These are phyloP conservation scores for Chrysomela aeneicollis DNA, from an alignment of 2,888 invertebrate genomes.

Conservation along the genomic window DNA sequence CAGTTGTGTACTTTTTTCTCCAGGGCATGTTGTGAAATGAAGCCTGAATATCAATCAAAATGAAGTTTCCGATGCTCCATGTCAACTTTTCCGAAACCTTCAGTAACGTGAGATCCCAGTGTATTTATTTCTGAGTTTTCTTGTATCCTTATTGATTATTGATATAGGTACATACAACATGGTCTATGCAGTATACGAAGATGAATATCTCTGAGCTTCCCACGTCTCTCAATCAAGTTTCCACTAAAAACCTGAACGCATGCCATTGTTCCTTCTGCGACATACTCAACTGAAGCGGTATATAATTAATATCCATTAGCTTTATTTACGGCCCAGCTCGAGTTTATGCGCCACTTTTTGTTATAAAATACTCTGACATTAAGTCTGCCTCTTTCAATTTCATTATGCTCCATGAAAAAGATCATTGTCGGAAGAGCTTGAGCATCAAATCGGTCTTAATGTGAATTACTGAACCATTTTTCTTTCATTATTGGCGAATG, in stretches of 20 bases:
- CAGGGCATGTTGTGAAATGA: too few species aligned
- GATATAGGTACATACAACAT: too few species aligned
- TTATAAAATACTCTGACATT: slow-evolving; percentile 6
- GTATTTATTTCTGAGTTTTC: too few species aligned
- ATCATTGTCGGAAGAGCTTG: not conserved
- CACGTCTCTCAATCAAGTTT: not conserved
- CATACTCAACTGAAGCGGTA: slow-evolving; percentile 38
- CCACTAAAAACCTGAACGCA: slow-evolving; percentile 18
- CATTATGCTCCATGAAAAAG: not conserved
- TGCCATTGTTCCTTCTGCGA: slow-evolving; percentile 37
- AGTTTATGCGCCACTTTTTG: slow-evolving; percentile 22
- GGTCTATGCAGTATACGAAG: not conserved
- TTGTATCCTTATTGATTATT: too few species aligned
- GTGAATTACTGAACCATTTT: not conserved
- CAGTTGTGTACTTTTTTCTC: too few species aligned
- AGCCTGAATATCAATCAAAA: too few species aligned
- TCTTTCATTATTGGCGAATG: not conserved
- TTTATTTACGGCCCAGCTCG: slow-evolving; percentile 31
- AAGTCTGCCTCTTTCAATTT: not conserved
- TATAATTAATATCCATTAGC: slow-evolving; percentile 42
- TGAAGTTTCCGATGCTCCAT: too few species aligned
- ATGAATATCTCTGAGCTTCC: slow-evolving; percentile 1
- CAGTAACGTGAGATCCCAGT: too few species aligned
- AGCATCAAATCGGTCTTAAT: not conserved
- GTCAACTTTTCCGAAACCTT: too few species aligned